Conservation (phyloP, 92 coral and sea anemone species). For the Porites lobata region DNA sequence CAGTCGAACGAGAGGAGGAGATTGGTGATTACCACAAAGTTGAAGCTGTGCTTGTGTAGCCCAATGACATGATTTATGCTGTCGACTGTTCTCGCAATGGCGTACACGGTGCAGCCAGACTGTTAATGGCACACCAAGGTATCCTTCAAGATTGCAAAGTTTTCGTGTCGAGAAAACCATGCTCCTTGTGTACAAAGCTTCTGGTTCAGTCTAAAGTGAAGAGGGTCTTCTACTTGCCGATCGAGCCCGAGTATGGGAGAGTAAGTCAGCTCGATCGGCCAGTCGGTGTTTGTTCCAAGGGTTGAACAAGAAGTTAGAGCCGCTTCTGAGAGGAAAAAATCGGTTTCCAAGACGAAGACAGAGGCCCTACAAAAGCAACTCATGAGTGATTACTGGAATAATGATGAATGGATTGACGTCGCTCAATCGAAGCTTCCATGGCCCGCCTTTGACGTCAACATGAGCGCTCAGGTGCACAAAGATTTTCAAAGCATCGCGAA, state of each 20-base stretch:
- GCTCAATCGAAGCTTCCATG: slow-evolving; percentile 64
- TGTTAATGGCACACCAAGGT: slow-evolving; percentile 53
- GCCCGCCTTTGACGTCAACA: slow-evolving; percentile 53
- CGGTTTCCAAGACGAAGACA: neutral
- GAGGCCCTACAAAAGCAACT: neutral
- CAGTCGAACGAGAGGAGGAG: neutral
- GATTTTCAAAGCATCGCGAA: slow-evolving; percentile 64
- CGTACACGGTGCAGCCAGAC: slow-evolving; percentile 63
- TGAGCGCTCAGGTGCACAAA: slow-evolving; percentile 37
- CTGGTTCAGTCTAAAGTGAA: slow-evolving; percentile 69
- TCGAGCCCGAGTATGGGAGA: slow-evolving; percentile 61
- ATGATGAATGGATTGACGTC: slow-evolving; percentile 40
- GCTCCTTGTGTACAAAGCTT: slow-evolving; percentile 72
- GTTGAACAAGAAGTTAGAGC: too few relatives aligned
- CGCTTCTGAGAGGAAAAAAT: neutral
- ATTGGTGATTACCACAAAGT: slow-evolving; percentile 25
- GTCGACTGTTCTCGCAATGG: slow-evolving; percentile 67
- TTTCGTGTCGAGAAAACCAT: slow-evolving; percentile 73
- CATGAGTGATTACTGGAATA: slow-evolving; percentile 17
- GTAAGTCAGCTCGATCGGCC: slow-evolving; percentile 12
- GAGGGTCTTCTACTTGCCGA: slow-evolving; percentile 69
- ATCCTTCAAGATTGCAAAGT: slow-evolving; percentile 53
- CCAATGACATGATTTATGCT: slow-evolving; percentile 63
- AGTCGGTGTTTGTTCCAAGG: neutral
- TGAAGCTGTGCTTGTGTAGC: slow-evolving; percentile 73